phyloP scores from a whole-genome alignment of 2,888 invertebrate genomes.

The Heliconius charithonia region DNA sequence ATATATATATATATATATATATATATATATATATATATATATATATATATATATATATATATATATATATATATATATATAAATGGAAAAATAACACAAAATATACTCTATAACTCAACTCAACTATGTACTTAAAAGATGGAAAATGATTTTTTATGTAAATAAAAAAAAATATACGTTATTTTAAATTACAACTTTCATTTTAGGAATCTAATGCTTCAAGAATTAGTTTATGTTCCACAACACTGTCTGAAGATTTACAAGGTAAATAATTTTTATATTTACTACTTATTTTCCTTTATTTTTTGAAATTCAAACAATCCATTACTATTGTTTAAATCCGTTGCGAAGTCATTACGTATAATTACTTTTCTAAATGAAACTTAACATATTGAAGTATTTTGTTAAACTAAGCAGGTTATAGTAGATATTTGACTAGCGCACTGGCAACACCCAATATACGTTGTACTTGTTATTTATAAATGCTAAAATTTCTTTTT shows the following conservation, averaged over 20 bases:
- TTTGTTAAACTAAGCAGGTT: not conserved
- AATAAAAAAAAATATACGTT: no score
- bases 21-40: no score
- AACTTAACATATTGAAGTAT: not conserved
- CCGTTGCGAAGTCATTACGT: not conserved
- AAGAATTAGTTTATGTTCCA: constrained; percentile 63
- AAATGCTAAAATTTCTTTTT: constrained; percentile 30
- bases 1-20: no score
- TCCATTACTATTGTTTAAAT: not conserved
- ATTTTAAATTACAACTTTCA: not conserved
- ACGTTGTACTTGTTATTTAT: constrained; percentile 14
- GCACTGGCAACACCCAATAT: constrained; percentile 44
- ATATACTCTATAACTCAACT: no score
- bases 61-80: no score
- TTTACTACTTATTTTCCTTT: not conserved
- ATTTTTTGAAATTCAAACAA: not conserved
- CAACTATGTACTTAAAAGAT: not conserved
- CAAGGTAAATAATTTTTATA: constrained; percentile 59
- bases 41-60: no score
- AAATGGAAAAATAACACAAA: no score
- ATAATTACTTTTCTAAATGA: not conserved
- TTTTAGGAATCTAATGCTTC: constrained; percentile 71
- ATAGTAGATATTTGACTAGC: constrained; percentile 30
- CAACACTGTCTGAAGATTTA: constrained; percentile 66
- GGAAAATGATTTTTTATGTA: not conserved